Conservation (phyloP, 2,113 vertebrate species). For the Corvus hawaiiensis region DNA sequence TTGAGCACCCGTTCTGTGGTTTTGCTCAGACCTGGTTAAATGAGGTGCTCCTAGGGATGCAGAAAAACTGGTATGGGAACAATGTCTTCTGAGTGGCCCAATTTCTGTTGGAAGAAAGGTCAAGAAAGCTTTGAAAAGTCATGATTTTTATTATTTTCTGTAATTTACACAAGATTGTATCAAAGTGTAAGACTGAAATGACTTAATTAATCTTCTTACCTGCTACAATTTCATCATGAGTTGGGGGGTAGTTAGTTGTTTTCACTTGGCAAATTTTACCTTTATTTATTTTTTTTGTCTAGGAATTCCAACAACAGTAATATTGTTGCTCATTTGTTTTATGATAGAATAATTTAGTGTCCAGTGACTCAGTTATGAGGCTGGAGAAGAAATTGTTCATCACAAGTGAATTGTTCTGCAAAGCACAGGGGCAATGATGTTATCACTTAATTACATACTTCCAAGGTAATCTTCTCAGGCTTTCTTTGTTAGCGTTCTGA, state of each 20-base stretch:
- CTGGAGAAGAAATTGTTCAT: neutral
- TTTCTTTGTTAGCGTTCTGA: neutral
- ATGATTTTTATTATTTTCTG: neutral
- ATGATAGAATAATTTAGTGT: neutral
- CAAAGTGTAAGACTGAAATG: neutral
- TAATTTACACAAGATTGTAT: neutral
- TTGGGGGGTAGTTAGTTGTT: neutral
- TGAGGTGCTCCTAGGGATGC: neutral
- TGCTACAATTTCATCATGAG: neutral
- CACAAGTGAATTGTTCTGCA: neutral
- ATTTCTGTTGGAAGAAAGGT: neutral
- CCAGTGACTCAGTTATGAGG: neutral
- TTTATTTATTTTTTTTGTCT: neutral
- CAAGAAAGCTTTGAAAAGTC: neutral
- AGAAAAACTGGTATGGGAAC: neutral
- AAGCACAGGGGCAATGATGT: neutral
- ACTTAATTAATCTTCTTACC: neutral
- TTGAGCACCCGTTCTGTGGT: neutral
- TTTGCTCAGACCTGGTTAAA: neutral
- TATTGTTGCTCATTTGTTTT: neutral
- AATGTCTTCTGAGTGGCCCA: neutral
- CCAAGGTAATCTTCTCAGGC: neutral
- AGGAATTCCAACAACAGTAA: neutral
- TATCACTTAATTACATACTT: slow-evolving; percentile 10
- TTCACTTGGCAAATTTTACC: neutral